These are phyloP conservation scores for Podilymbus podiceps DNA, from an alignment of 2,113 vertebrate species.

Conservation along the genomic window DNA sequence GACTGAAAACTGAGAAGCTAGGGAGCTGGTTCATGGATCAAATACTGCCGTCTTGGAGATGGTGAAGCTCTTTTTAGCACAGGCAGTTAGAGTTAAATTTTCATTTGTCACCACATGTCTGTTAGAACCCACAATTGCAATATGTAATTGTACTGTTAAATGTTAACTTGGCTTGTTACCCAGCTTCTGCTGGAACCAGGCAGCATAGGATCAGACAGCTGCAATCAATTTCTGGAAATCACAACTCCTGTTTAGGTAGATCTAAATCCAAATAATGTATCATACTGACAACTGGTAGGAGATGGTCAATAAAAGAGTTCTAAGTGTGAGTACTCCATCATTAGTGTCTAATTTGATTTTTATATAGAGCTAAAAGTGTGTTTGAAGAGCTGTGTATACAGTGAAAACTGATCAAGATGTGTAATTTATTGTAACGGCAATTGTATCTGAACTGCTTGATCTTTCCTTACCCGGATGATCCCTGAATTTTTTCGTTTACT, in stretches of 20 bases:
- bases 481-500: background rate
- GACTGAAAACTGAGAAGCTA: background rate
- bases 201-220: background rate
- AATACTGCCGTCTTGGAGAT: background rate
- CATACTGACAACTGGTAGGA: background rate
- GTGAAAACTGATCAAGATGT: background rate
- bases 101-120: background rate
- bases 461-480: background rate
- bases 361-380: background rate
- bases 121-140: background rate
- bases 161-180: background rate
- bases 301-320: background rate
- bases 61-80: background rate
- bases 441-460: background rate
- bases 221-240: background rate
- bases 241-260: background rate
- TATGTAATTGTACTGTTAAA: background rate
- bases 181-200: background rate
- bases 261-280: background rate
- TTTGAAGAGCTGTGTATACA: background rate
- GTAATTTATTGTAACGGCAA: background rate
- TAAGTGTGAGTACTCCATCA: background rate
- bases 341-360: background rate
- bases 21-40: background rate
- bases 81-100: background rate